Base-by-base conservation (phyloP, 2,797 vertebrate genomes). In the Falco biarmicus region DNA sequence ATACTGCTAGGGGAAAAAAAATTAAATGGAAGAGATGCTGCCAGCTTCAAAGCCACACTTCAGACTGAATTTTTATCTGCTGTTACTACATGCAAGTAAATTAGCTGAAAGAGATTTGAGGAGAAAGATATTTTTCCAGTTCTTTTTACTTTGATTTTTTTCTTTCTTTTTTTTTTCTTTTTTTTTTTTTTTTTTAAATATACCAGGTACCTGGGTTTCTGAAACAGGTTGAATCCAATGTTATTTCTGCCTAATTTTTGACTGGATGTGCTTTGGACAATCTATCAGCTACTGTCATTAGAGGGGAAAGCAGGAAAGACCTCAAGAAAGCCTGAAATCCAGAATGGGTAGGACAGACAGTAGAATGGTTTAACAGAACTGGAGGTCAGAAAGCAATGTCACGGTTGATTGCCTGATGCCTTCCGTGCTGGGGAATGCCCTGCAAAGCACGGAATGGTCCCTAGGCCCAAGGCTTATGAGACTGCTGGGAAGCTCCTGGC, bases 11-110 rank as follows among this genome's bases (percentile, higher is more conserved):
- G 53, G 22, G 3, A 77, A 77, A 70, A 84, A 66, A 87, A 41
- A 29, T 5, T 13, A 34, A 74, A 69, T 25, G 13, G 28, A 31
- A 82, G 50, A 90, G 68, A 89, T 71, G 28, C 25, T 88, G 79
- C 32, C 71, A 71, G 24, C 60, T 89, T 96, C 90, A 95, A 96
- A 96, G 75, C 29, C 32, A 65, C 25, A 29, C 11, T 83, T 89
- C 31, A 89, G 48, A 20, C 39, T 89, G 66, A 69, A 60, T 74
- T 92, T 93, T 95, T 87, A 75, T 94, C 75, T 85, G 32, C 16
- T 90, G 17, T 57, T 90, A 66, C n/a, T 83, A 43, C n/a, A 90
- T n/a, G 34, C 16, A 87, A 85, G 25, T 65, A 85, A 85, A 91
- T 48, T 84, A 85, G 9, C 57, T 81, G 56, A 89, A 95, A 82